Base-by-base conservation (phyloP, 2,888 invertebrate genomes). In the Oligia latruncula region DNA sequence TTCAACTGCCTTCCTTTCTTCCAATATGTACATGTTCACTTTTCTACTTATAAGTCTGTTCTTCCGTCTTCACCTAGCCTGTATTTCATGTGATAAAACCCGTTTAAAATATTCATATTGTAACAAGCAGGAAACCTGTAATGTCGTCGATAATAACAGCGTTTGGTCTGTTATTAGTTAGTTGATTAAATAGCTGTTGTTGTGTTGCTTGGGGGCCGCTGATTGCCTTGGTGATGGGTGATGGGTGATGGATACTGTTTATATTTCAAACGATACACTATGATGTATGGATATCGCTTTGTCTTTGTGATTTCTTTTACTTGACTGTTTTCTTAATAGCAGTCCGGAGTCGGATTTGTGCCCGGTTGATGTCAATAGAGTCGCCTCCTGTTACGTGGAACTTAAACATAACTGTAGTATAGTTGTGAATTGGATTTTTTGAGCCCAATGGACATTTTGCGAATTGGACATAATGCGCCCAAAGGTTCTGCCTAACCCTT, bases 101-200 rank as follows among this genome's bases (percentile, higher is more conserved):
- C 55, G 55, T 35, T 64, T 62, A 62, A 75, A 80, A 81, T 79
- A 80, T 85, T 81, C 73, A 85, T 68, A 76, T 55, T 52, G 35
- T 78, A 71, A 84, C 73, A 74, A 76, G 74, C 52, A n/a, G 20
- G 52, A 65, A 77, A 67, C 55, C 1, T 74, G 73, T 78, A 60
- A 71, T 75, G 46, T 65, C 65, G 65, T 65, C 49, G 20, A 55
- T 87, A 85, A 85, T 87, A 71, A 81, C 71, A 87, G 29, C 20
- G 60, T 78, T 78, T 40, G 43, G 20, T 68, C 71, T 72, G 85
- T 87, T 87, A 84, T 81, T 84, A 84, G 60, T 60, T 60, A 58
- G 17, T 65, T 74, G 75, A 78, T 87, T 74, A 52, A 43, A 78
- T 49, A 29, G 64, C 46, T 49, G 72, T 17, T 70, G 73, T 72